A percentile compares a stretch with the other conserved stretches of the same genome.
Conservation (phyloP, 2,888 invertebrate species). For the Xestia ashworthii region DNA sequence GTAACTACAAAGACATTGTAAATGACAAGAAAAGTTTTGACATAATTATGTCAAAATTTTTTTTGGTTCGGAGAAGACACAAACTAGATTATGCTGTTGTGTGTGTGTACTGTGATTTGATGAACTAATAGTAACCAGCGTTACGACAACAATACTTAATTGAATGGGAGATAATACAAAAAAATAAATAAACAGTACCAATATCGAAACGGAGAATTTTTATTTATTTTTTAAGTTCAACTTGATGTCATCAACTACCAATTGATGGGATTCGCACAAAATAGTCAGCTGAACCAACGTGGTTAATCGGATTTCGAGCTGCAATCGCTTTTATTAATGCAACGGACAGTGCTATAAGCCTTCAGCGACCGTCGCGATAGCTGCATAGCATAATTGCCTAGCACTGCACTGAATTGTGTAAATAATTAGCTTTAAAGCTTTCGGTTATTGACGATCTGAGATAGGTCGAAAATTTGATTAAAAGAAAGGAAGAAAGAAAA, state of each 20-base stretch:
- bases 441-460: conserved; percentile 15
- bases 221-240: conserved; percentile 51
- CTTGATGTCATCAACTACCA: conserved; percentile 64
- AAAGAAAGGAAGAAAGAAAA: too few relatives aligned
- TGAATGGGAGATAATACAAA: conserved; percentile 4
- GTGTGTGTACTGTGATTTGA: too few relatives aligned
- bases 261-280: conserved; percentile 71
- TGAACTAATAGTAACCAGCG: not conserved
- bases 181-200: conserved; percentile 24
- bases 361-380: conserved; percentile 57
- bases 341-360: conserved; percentile 69
- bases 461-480: conserved; percentile 4
- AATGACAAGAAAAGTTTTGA: not conserved
- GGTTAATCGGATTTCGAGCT: conserved; percentile 76
- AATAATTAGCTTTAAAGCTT: conserved; percentile 53
- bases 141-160: conserved; percentile 4
- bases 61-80: not conserved
- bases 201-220: conserved; percentile 7
- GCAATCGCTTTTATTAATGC: conserved; percentile 77
- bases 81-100: not conserved
- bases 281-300: conserved; percentile 71
- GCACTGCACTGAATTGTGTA: conserved; percentile 41
- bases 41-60: not conserved
- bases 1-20: not conserved
- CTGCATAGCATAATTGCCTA: conserved; percentile 57